Evolutionary conservation across 2,113 vertebrate genomes (phyloP), one percentile per base, ranked within the genome.

Genomic region (Melierax canorus): DNA sequence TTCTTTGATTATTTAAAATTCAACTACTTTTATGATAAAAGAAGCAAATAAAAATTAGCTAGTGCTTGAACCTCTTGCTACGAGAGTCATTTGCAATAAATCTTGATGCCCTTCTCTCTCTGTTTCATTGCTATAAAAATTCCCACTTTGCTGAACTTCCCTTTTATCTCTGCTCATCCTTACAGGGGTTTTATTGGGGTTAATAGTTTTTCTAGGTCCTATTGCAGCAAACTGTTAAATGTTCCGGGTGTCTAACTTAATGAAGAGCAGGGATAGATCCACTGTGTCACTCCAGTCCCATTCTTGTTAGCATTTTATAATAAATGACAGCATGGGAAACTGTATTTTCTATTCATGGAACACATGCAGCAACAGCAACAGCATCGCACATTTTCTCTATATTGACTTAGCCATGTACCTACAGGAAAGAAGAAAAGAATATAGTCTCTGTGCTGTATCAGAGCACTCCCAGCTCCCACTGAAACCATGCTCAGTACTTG

Each of bases 21-120:
- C 51, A 89, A 6, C 71, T 59, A 67, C 76, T 91, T 93, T 46
- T 74, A 69, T 27, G 8, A 79, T 34, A 86, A 79, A 92, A 90
- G 86, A 95, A 90, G 77, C 50, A 97, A 95, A 96, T 91, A 92
- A 90, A 97, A 91, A 93, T 85, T 94, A 92, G 58, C 53, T 96
- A 92, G 82, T 92, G 71, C 85, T 82, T 80, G 72, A 95, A 89
- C 92, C 66, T 84, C 50, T 90, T 94, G 84, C 80, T 82, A 73
- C 81, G 62, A 72, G 62, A 86, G 77, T 85, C 9, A 93, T 55
- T 71, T 62, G 71, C 55, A 95, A 85, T 95, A 96, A 96, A 91
- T 94, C 76, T 84, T 75, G 38, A 82, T 68, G 68, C 32, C 23
- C 32, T 90, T 81, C 79, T 96, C 62, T 56, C 62, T 87, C 30